Base-by-base conservation (phyloP, 2,888 invertebrate species). In the Leucania comma region DNA sequence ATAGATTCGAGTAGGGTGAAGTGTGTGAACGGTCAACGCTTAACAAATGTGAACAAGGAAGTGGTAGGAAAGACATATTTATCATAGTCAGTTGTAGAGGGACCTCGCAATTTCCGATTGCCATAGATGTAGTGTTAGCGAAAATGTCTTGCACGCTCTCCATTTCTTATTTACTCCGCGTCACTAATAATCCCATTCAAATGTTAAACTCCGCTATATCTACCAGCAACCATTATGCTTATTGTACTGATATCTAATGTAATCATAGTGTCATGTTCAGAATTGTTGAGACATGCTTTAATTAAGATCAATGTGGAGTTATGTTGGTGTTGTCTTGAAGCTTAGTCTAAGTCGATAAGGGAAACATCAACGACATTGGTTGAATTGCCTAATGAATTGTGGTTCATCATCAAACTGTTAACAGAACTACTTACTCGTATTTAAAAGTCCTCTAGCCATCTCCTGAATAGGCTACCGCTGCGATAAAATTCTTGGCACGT, bases 131-230 rank as follows among this genome's bases (percentile, higher is more conserved):
- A 22, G 29, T 26, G 26, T 51, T 54, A 54, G 1, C 12, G 50
- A 24, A 46, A 20, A 59, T 50, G 32, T 46, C 17, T 59, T 42
- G n/a, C 1, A 5, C 6, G 42, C 38, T 17, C 54, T 67, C 74
- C 54, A 62, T 65, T 68, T 24, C 54, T 48, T 68, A 26, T 48
- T 22, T 53, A 72, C 20, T 77, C 72, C 10, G 12, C 68, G 64
- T 50, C 38, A 67, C 68, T 82, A 80, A 80, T 78, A 76, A 75
- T 58, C 54, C 63, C n/a, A 82, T 83, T 80, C 72, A 71, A 57
- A 72, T 70, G 75, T 70, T 84, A 72, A 72, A 64, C 62, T 66
- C n/a, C 59, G 73, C 72, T 80, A 60, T 74, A 75, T 75, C 53
- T 78, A 74, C 66, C 71, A 78, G 60, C 66, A 69, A 65, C 67